phyloP scores from a whole-genome alignment of 2,113 vertebrate species.

The Rhombomys opimus region DNA sequence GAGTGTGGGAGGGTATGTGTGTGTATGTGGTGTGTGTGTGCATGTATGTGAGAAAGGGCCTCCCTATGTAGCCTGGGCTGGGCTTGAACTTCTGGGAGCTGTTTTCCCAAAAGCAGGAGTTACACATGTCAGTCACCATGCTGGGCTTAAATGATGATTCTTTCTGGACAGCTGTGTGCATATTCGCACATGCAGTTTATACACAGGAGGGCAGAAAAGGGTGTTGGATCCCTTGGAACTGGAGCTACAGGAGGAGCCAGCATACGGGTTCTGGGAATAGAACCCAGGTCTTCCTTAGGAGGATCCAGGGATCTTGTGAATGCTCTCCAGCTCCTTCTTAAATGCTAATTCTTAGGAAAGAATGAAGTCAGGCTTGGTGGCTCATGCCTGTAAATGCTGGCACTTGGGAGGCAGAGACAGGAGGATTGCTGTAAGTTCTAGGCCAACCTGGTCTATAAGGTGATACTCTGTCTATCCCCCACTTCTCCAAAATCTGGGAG shows the following conservation, averaged over 20 bases:
- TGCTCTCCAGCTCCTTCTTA: not conserved
- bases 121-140: not conserved
- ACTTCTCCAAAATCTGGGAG: too few relatives aligned
- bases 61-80: not conserved
- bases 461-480: not conserved
- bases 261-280: not conserved
- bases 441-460: not conserved
- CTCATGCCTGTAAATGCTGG: not conserved
- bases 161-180: not conserved
- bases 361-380: not conserved
- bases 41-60: not conserved
- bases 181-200: not conserved
- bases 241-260: not conserved
- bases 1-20: not conserved
- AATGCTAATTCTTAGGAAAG: not conserved
- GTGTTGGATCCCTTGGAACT: not conserved
- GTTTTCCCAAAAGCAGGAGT: not conserved
- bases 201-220: not conserved
- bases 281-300: not conserved
- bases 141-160: not conserved
- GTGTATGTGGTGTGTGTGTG: not conserved
- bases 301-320: not conserved
- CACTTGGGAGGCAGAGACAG: not conserved
- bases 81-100: not conserved
- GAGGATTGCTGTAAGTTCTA: not conserved